Percentiles rank a stretch among this genome's conserved stretches.
These are phyloP conservation scores for Eilema depressum DNA, from an alignment of 2,888 invertebrate species.

Conservation along the genomic window DNA sequence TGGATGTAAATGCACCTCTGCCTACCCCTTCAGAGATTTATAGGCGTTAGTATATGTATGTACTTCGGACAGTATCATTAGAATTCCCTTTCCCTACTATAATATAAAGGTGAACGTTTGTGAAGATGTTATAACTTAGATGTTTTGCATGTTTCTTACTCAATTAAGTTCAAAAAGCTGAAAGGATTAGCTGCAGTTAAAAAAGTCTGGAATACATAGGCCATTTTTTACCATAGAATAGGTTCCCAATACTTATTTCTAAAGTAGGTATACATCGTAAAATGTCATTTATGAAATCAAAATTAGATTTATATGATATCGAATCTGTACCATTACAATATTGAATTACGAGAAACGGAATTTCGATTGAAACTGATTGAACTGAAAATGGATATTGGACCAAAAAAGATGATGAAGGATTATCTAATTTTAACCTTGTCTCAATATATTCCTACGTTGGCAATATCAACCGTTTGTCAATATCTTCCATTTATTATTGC, in stretches of 20 bases:
- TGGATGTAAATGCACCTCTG: too few relatives aligned
- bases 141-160: too few relatives aligned
- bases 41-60: too few relatives aligned
- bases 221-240: too few relatives aligned
- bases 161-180: too few relatives aligned
- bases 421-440: background rate
- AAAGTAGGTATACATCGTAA: background rate
- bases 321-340: conserved; percentile 8
- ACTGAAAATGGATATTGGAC: background rate
- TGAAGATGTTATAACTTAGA: background rate
- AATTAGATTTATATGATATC: background rate
- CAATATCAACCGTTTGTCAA: background rate
- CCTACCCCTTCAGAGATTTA: too few relatives aligned
- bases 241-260: background rate
- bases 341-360: background rate
- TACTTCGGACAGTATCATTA: too few relatives aligned
- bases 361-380: conserved; percentile 17
- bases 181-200: too few relatives aligned
- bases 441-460: background rate
- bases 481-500: background rate
- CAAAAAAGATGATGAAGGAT: background rate
- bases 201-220: too few relatives aligned
- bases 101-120: background rate
- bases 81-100: too few relatives aligned
- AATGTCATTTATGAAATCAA: background rate